Conservation (phyloP, 2,113 vertebrate genomes). For the Saccopteryx leptura region DNA sequence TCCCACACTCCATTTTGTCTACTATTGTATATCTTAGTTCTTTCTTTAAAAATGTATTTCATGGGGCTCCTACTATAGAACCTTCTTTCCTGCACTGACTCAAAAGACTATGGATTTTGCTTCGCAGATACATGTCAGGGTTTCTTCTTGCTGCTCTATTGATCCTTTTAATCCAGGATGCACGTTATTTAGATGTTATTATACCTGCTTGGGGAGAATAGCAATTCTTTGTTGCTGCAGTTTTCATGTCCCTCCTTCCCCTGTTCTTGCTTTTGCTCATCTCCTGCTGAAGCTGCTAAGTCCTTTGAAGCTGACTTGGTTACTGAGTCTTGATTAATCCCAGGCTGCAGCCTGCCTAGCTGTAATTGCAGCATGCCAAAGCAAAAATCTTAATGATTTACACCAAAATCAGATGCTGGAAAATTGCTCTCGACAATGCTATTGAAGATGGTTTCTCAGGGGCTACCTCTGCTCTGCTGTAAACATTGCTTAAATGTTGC, state of each 20-base stretch:
- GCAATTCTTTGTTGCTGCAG: not conserved
- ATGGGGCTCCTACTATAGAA: not conserved
- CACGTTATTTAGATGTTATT: not conserved
- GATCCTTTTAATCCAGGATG: not conserved
- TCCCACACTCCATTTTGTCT: not conserved
- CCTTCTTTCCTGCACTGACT: not conserved
- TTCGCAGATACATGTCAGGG: not conserved
- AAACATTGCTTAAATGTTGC: slow-evolving; percentile 68
- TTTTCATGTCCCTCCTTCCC: not conserved
- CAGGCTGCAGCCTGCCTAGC: slow-evolving; percentile 48
- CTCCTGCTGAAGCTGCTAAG: slow-evolving; percentile 31
- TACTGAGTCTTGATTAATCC: slow-evolving; percentile 79
- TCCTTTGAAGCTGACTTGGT: slow-evolving; percentile 78
- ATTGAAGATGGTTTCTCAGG: slow-evolving; percentile 75
- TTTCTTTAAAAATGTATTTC: not conserved
- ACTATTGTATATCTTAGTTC: not conserved
- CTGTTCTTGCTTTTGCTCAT: not conserved
- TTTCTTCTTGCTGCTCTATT: not conserved
- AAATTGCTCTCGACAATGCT: slow-evolving; percentile 84
- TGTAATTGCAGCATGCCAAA: slow-evolving; percentile 75
- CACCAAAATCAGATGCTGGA: slow-evolving; percentile 82
- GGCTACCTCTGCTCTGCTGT: slow-evolving; percentile 48
- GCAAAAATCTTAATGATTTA: slow-evolving; percentile 81
- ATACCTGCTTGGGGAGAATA: not conserved
- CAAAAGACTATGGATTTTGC: not conserved